Evolutionary conservation across 2,888 invertebrate genomes (phyloP).

Genomic region (Dicyrtoma fusca): DNA sequence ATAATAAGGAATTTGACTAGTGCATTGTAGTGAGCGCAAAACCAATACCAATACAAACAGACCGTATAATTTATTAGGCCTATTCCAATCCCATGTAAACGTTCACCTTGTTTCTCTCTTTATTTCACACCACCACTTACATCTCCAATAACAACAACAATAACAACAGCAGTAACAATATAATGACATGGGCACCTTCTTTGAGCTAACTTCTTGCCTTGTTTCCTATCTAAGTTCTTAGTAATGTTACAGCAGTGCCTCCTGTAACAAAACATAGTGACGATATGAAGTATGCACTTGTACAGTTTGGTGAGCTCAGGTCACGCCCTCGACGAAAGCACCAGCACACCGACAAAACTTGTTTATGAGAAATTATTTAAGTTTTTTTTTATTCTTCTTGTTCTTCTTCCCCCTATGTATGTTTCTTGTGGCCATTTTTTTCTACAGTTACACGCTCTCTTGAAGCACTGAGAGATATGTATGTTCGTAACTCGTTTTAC

Average conservation of each 20-base stretch:
- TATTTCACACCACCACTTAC: neutral
- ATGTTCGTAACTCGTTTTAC: too few species aligned
- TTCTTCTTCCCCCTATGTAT: neutral
- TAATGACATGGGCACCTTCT: too few species aligned
- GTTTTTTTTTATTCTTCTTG: neutral
- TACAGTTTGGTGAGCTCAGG: slow-evolving; percentile 14
- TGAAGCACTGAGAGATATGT: too few species aligned
- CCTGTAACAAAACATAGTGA: too few species aligned
- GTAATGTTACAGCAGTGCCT: too few species aligned
- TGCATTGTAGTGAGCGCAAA: too few species aligned
- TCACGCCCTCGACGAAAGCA: slow-evolving; percentile 36
- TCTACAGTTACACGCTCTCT: neutral
- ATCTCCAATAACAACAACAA: too few species aligned
- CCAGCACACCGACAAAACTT: slow-evolving; percentile 8
- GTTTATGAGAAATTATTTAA: neutral
- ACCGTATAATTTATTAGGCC: slow-evolving; percentile 17
- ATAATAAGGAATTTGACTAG: neutral
- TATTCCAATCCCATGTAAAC: slow-evolving; percentile 15
- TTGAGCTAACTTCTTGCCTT: too few species aligned
- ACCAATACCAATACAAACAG: neutral
- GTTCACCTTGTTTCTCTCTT: slow-evolving; percentile 18
- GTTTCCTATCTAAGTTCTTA: too few species aligned
- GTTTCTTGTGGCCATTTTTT: neutral
- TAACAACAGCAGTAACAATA: too few species aligned
- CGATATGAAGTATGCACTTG: too few species aligned